Evolutionary conservation across 2,888 invertebrate species (phyloP).

Genomic region (Torymus tubicola): DNA sequence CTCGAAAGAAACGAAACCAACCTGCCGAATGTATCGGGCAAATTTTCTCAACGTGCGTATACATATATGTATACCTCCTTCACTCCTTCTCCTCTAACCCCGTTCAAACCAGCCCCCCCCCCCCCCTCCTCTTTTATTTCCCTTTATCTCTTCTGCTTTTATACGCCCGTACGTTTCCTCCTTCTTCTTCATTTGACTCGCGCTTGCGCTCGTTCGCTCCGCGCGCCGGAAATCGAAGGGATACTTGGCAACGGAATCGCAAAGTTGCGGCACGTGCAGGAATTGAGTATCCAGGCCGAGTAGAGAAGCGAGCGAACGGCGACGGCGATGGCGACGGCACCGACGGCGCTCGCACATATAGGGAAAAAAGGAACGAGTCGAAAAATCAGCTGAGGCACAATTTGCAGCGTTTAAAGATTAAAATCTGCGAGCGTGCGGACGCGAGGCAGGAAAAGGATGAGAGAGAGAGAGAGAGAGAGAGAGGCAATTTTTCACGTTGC

Average conservation of each 20-base stretch:
- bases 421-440: conserved; percentile 45
- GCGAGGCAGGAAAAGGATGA: neutral
- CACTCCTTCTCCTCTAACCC: neutral
- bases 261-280: conserved; percentile 57
- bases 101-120: neutral
- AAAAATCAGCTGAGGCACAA: conserved; percentile 55
- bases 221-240: conserved; percentile 56
- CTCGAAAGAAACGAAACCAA: neutral
- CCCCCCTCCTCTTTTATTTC: conserved; percentile 53
- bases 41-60: too few species aligned
- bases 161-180: conserved; percentile 41
- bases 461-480: neutral
- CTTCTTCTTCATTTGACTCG: conserved; percentile 55
- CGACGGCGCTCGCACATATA: neutral
- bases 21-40: conserved; percentile 34
- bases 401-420: conserved; percentile 54
- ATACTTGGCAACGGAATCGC: conserved; percentile 58
- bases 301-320: conserved; percentile 21
- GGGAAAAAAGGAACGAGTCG: neutral
- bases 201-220: neutral
- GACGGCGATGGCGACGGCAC: conserved; percentile 2
- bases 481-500: conserved; percentile 14
- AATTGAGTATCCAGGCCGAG: conserved; percentile 58
- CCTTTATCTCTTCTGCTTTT: conserved; percentile 38
- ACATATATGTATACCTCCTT: too few species aligned